Percentiles rank a stretch among this genome's conserved stretches.
These are phyloP conservation scores for Argyrosomus japonicus DNA, from an alignment of 2,113 vertebrate species.

Conservation along the genomic window DNA sequence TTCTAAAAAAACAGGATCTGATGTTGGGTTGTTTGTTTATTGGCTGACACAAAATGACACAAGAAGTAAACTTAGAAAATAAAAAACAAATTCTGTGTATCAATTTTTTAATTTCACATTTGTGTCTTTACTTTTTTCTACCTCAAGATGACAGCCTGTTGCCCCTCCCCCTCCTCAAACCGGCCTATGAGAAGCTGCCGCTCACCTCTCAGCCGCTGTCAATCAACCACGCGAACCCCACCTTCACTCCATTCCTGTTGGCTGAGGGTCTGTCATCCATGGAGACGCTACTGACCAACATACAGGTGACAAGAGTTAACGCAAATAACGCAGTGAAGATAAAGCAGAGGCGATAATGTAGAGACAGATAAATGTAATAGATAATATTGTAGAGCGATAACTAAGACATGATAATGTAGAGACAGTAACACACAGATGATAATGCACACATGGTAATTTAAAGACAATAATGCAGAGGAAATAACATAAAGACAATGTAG, in stretches of 20 bases:
- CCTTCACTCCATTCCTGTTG: conserved; percentile 88
- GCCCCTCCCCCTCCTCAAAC: conserved; percentile 89
- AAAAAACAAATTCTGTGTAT: not conserved
- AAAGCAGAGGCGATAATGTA: not conserved
- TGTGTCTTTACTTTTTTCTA: not conserved
- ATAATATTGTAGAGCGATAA: too few relatives aligned
- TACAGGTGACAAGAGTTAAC: conserved; percentile 83
- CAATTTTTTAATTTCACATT: not conserved
- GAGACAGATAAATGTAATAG: too few relatives aligned
- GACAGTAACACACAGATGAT: too few relatives aligned
- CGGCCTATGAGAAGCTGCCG: conserved; percentile 89
- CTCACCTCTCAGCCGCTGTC: conserved; percentile 88
- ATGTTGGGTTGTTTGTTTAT: too few relatives aligned
- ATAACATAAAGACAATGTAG: too few relatives aligned
- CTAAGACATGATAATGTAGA: too few relatives aligned
- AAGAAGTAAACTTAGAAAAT: not conserved
- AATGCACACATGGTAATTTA: not conserved
- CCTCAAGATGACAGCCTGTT: conserved; percentile 88
- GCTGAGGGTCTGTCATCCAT: conserved; percentile 91
- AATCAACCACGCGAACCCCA: conserved; percentile 73
- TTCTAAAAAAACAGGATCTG: too few relatives aligned
- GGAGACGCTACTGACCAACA: conserved; percentile 93
- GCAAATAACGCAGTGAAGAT: not conserved
- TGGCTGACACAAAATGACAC: not conserved
- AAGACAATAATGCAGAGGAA: not conserved